Evolutionary conservation across 2,113 vertebrate genomes (phyloP), one percentile per base, ranked within the genome.

Genomic region (Neolamprologus modestus): DNA sequence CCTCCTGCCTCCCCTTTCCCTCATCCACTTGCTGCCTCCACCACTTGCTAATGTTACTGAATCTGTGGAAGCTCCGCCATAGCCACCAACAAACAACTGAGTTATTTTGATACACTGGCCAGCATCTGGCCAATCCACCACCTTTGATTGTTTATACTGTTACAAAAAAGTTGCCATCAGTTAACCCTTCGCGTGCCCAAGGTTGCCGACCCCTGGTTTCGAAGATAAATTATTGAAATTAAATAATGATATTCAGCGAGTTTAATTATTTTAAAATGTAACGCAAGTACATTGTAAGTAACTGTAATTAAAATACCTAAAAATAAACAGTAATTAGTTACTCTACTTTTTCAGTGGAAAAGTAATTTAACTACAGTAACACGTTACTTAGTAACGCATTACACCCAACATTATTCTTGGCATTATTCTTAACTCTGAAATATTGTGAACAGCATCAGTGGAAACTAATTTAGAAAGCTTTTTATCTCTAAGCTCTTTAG

Each of bases 61-160:
- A 35, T 35, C 35, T 33, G 31, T 33, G 31, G 31, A 33, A 33
- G 33, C 33, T 33, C 33, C 33, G 8, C 33, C 33, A 33, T 0
- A 33, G 3, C 7, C 33, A 33, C 33, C 33, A 33, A 0, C 31
- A 33, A 33, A 3, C 33, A 33, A 3, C 31, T 33, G 31, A 33
- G 31, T 33, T 33, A 33, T 33, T 33, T 33, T 33, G 0, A 33
- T 8, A 33, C 33, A 33, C 53, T 0, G 6, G 31, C 0, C 53
- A 24, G 53, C 53, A 55, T 55, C 53, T 55, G 53, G 10, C 1
- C 11, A 24, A 7, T 0, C 10, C 2, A 0, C n/a, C 53, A 55
- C 21, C 21, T 55, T 2, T 1, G 1, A 55, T 0, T 13, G 53
- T 55, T 55, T 0, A 12, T 24, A 0, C n/a, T 0, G 0, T 24